Evolutionary conservation across 2,888 invertebrate genomes (phyloP).

Genomic region (Drosophila niveifrons): DNA sequence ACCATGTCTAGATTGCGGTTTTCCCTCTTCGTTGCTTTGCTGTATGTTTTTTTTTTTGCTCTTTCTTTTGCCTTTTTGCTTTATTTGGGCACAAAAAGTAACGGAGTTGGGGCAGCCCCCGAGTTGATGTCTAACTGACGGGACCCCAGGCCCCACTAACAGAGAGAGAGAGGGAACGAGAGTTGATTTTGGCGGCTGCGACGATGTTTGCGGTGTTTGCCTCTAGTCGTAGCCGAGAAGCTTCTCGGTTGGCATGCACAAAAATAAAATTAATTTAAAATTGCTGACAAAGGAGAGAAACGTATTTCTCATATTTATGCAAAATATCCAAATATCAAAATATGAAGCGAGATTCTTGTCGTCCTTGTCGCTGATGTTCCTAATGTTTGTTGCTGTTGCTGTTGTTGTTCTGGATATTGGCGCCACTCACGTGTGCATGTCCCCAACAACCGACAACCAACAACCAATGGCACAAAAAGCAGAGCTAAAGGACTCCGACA

Average conservation of each 20-base stretch:
- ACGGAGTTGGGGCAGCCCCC: not conserved
- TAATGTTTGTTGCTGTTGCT: not conserved
- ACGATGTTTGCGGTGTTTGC: not conserved
- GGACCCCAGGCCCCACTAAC: conserved; percentile 28
- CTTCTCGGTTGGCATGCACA: conserved; percentile 22
- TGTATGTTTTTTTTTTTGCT: not conserved
- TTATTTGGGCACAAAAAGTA: not conserved
- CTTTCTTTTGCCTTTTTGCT: not conserved
- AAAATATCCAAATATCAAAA: conserved; percentile 61
- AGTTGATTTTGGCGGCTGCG: conserved; percentile 19
- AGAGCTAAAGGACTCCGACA: conserved; percentile 22
- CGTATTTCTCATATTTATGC: conserved; percentile 64
- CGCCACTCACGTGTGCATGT: conserved; percentile 36
- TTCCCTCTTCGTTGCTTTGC: conserved; percentile 9
- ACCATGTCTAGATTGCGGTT: conserved; percentile 63
- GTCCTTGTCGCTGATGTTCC: not conserved
- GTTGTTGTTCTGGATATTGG: conserved; percentile 5
- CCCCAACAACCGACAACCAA: not conserved
- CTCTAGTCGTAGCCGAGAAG: not conserved
- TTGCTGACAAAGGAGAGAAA: conserved; percentile 67
- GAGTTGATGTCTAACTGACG: conserved; percentile 42
- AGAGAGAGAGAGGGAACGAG: not conserved
- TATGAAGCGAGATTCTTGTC: conserved; percentile 46
- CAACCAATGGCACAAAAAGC: not conserved
- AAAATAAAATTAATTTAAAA: conserved; percentile 73